A percentile compares a stretch with the other conserved stretches of the same genome.
Conservation (phyloP, 2,888 invertebrate species). For the Sericinus montela region DNA sequence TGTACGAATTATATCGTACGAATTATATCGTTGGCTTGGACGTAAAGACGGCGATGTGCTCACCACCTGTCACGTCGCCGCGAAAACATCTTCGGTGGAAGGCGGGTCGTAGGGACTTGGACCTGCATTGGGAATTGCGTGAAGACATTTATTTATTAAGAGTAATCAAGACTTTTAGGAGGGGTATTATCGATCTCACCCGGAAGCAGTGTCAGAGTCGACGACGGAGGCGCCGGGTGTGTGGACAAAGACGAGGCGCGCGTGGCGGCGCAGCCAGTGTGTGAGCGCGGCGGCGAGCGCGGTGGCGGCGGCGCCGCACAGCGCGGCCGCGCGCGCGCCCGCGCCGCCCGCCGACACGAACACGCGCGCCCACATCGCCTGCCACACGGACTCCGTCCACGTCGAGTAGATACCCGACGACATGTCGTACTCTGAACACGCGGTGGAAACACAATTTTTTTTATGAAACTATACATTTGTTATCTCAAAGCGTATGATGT, state of each 20-base stretch:
- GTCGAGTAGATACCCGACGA: conserved; percentile 87
- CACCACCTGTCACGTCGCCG: no score
- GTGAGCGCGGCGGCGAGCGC: conserved; percentile 45
- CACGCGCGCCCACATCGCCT: conserved; percentile 84
- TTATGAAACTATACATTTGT: no score
- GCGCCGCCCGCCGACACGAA: conserved; percentile 85
- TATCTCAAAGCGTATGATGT: no score
- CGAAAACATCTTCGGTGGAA: no score
- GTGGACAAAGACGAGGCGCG: conserved; percentile 36
- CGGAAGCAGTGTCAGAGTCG: conserved; percentile 36
- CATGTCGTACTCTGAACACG: conserved; percentile 84
- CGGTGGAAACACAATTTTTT: not conserved
- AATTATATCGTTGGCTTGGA: no score
- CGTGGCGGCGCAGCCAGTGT: conserved; percentile 48
- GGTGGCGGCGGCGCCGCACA: conserved; percentile 41
- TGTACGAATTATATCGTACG: no score
- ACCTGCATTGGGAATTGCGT: no score
- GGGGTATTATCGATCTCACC: no score
- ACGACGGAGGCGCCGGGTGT: conserved; percentile 27
- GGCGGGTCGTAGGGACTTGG: no score
- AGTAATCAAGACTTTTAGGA: no score
- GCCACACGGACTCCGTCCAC: conserved; percentile 95
- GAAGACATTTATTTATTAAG: no score
- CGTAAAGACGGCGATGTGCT: no score
- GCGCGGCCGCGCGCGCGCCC: conserved; percentile 50